phyloP scores from a whole-genome alignment of 2,888 invertebrate species.

The Acrocyrtus sp. region DNA sequence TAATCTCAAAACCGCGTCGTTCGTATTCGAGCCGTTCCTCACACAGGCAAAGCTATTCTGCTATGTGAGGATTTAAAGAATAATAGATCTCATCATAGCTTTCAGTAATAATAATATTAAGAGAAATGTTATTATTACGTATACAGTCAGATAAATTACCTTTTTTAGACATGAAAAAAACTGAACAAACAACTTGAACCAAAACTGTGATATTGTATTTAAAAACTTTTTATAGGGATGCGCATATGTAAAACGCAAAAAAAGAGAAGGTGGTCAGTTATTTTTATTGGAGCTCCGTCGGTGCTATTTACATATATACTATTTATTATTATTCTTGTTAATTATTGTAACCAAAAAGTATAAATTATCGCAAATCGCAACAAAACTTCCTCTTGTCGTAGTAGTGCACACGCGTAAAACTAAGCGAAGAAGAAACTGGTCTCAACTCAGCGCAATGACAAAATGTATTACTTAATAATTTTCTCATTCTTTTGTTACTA shows the following conservation, averaged over 20 bases:
- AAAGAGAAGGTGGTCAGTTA: constrained; percentile 45
- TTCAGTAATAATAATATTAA: constrained; percentile 28
- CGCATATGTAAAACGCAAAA: constrained; percentile 9
- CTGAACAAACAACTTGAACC: constrained; percentile 54
- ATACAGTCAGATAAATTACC: constrained; percentile 33
- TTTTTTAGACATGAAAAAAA: constrained; percentile 21
- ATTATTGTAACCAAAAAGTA: constrained; percentile 36
- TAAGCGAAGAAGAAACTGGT: constrained; percentile 33
- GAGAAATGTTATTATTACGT: background rate
- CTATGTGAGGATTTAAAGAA: too few relatives aligned
- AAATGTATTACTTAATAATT: constrained; percentile 23
- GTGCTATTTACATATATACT: constrained; percentile 46
- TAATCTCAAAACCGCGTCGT: too few relatives aligned
- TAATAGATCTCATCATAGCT: constrained; percentile 52
- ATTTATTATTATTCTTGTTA: constrained; percentile 24
- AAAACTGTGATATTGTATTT: constrained; percentile 46
- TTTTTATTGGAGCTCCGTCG: constrained; percentile 55
- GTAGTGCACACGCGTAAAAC: too few relatives aligned
- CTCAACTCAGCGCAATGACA: constrained; percentile 23
- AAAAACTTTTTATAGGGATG: constrained; percentile 45
- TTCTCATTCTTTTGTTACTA: constrained; percentile 8
- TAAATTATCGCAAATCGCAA: constrained; percentile 31
- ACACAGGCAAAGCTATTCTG: constrained; percentile 28
- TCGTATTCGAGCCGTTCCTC: too few relatives aligned
- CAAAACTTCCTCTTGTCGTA: constrained; percentile 51